Evolutionary conservation across 2,888 invertebrate species (phyloP).

Genomic region (Arrhopalites spinosus): DNA sequence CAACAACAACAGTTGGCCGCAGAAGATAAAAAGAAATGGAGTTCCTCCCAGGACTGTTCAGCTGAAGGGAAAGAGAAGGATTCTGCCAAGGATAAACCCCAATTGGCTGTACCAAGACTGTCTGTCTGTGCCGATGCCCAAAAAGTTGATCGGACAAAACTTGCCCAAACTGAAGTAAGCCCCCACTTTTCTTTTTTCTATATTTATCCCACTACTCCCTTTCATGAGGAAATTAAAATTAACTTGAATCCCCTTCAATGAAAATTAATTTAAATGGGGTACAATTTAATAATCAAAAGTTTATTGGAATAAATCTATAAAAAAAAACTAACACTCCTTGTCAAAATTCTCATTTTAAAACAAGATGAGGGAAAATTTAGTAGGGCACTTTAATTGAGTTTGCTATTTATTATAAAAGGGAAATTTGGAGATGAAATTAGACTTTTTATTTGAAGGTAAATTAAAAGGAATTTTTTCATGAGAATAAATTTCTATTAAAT

Average conservation of each 20-base stretch:
- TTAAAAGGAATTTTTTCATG: no score
- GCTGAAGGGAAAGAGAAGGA: constrained; percentile 52
- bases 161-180: constrained; percentile 84
- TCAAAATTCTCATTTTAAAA: no score
- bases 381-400: no score
- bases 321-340: no score
- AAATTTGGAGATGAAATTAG: no score
- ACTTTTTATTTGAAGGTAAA: no score
- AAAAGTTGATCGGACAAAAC: constrained; percentile 87
- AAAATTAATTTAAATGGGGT: background rate
- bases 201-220: background rate
- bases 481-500: no score
- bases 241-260: background rate
- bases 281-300: no score
- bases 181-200: background rate
- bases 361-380: no score
- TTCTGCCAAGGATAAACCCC: constrained; percentile 70
- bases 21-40: constrained; percentile 90
- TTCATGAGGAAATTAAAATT: background rate
- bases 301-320: no score
- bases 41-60: constrained; percentile 79
- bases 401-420: no score
- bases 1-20: constrained; percentile 69
- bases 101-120: constrained; percentile 81
- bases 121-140: constrained; percentile 93